Evolutionary conservation across 2,113 vertebrate species (phyloP).

Genomic region (rabbit (Oryctolagus cuniculus)): mOryCun1.1 NC_091441.1:117443501-117444000

Average conservation of each 20-base stretch:
- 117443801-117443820: too few relatives aligned
- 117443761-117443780: too few relatives aligned
- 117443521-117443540: not conserved
- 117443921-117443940: not conserved
- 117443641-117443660: not conserved
- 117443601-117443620: not conserved
- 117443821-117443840: too few relatives aligned
- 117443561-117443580: not conserved
- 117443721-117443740: too few relatives aligned
- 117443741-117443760: too few relatives aligned
- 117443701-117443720: not conserved
- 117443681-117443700: slow-evolving; percentile 28
- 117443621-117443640: not conserved
- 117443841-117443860: not conserved
- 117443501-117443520: not conserved
- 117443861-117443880: not conserved
- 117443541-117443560: not conserved
- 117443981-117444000: not conserved
- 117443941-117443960: not conserved
- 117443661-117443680: not conserved
- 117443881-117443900: not conserved
- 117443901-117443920: not conserved
- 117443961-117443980: not conserved
- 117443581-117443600: not conserved
- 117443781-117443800: too few relatives aligned